phyloP scores from a whole-genome alignment of 1,140 invertebrate species.

The Trichonephila clavata region DNA sequence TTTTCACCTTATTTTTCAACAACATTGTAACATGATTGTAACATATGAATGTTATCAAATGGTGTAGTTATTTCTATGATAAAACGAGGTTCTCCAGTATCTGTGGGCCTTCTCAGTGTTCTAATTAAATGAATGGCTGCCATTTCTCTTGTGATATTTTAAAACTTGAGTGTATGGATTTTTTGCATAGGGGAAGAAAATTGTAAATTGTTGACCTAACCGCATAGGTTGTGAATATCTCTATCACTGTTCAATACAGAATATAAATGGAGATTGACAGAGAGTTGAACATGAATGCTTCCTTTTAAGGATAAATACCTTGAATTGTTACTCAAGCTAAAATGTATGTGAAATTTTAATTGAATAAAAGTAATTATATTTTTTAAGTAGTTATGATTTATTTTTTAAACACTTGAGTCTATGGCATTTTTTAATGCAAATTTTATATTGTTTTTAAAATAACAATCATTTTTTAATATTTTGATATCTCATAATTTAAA shows the following conservation, averaged over 20 bases:
- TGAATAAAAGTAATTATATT: constrained; percentile 22
- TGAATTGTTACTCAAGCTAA: background rate
- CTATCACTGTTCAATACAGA: background rate
- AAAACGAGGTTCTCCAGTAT: background rate
- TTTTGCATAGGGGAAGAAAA: background rate
- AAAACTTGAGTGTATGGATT: background rate
- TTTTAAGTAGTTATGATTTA: background rate
- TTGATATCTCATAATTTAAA: too few relatives aligned
- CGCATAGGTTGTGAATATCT: constrained; percentile 1
- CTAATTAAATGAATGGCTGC: background rate
- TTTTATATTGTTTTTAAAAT: too few relatives aligned
- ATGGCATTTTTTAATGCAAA: too few relatives aligned
- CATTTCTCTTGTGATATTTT: background rate
- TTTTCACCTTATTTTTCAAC: too few relatives aligned
- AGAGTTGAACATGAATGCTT: background rate
- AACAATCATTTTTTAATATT: too few relatives aligned
- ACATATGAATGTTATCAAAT: too few relatives aligned
- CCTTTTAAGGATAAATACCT: background rate
- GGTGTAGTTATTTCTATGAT: too few relatives aligned
- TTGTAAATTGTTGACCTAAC: background rate
- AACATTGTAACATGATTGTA: too few relatives aligned
- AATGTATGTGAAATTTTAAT: background rate
- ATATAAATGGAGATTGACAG: background rate
- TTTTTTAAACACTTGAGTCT: too few relatives aligned
- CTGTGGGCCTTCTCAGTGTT: background rate